phyloP scores from a whole-genome alignment of 2,113 vertebrate genomes.

The Poicephalus gulielmi region DNA sequence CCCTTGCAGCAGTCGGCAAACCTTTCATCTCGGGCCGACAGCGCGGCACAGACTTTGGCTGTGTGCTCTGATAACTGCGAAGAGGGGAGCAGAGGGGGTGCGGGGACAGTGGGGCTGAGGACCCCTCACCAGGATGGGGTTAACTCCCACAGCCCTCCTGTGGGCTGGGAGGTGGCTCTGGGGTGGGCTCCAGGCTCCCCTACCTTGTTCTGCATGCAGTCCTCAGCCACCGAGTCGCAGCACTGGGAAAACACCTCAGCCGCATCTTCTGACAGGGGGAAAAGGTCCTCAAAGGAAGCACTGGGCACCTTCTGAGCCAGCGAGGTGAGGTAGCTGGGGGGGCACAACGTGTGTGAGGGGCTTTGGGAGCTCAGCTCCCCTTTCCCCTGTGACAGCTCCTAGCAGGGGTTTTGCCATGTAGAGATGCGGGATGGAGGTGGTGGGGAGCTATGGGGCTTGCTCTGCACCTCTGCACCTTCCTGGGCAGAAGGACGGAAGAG shows the following conservation, averaged over 20 bases:
- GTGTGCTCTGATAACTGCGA: constrained; percentile 60
- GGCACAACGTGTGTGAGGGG: not conserved
- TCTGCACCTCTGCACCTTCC: accelerated
- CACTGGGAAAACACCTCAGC: not conserved
- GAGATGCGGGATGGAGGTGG: accelerated
- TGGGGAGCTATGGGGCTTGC: not conserved
- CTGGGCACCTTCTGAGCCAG: constrained; percentile 69
- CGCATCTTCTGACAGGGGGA: constrained; percentile 54
- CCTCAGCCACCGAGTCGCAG: not conserved
- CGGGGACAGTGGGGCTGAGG: accelerated
- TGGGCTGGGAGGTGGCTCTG: not conserved
- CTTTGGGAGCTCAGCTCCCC: not conserved
- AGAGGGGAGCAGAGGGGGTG: not conserved
- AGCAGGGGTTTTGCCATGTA: accelerated
- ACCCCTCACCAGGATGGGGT: accelerated
- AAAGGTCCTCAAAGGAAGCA: constrained; percentile 64
- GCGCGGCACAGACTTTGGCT: constrained; percentile 47
- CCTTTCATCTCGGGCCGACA: constrained; percentile 25
- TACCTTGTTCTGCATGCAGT: constrained; percentile 74
- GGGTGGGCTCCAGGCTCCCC: not conserved
- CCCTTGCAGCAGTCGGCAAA: constrained; percentile 64
- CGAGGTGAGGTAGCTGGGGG: constrained; percentile 65
- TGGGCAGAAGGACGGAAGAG: not conserved
- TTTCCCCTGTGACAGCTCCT: accelerated
- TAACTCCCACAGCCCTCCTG: not conserved